These are phyloP conservation scores for Alosa sapidissima DNA, from an alignment of 2,797 vertebrate genomes.

Conservation along the genomic window DNA sequence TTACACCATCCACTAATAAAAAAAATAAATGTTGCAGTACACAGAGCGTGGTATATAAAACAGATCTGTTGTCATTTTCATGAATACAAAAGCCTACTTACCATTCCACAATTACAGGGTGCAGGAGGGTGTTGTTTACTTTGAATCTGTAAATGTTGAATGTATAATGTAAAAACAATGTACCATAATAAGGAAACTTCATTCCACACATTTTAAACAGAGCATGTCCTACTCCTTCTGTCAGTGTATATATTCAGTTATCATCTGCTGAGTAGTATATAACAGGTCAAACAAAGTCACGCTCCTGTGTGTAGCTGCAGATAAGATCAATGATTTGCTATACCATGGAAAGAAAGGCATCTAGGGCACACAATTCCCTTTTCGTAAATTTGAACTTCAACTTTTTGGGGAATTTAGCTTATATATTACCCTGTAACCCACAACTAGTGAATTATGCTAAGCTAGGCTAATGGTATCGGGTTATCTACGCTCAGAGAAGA, in stretches of 20 bases:
- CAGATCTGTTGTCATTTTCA: neutral
- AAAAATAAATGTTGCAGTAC: too few species aligned
- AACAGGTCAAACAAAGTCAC: too few species aligned
- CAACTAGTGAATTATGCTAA: too few species aligned
- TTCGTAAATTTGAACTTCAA: too few species aligned
- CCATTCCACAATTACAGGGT: slow-evolving; percentile 94
- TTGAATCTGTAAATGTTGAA: slow-evolving; percentile 74
- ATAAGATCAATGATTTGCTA: neutral
- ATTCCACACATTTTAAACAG: neutral
- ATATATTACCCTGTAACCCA: too few species aligned
- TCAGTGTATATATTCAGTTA: neutral
- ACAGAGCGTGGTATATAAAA: neutral
- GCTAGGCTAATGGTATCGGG: too few species aligned
- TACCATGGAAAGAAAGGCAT: neutral
- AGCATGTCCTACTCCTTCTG: neutral
- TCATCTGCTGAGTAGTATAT: neutral
- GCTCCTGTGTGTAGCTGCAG: too few species aligned
- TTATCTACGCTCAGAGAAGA: too few species aligned
- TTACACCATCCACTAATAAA: too few species aligned
- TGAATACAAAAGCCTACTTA: slow-evolving; percentile 65
- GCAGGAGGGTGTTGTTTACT: slow-evolving; percentile 87
- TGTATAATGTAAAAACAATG: neutral
- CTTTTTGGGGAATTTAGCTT: too few species aligned
- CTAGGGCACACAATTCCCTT: too few species aligned
- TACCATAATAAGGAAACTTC: neutral